Percentiles rank a stretch among this genome's conserved stretches.
Evolutionary conservation across 2,888 invertebrate species (phyloP).

Genomic region (Acleris sparsana): DNA sequence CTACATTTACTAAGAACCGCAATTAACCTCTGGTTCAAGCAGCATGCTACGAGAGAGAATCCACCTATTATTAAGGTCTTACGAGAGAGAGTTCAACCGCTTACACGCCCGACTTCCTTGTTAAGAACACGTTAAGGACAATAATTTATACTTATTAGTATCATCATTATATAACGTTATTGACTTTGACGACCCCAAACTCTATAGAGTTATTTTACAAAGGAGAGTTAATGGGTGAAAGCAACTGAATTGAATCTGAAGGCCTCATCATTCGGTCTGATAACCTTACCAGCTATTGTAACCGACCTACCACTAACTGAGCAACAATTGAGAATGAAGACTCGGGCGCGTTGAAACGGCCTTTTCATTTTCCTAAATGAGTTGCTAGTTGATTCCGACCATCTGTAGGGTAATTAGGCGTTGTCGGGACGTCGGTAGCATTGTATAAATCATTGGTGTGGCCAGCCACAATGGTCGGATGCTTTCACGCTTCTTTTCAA

Average conservation of each 20-base stretch:
- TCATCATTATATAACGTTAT: conserved; percentile 56
- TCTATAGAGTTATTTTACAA: conserved; percentile 53
- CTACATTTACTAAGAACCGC: conserved; percentile 44
- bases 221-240: conserved; percentile 76
- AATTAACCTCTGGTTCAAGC: conserved; percentile 59
- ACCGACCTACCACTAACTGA: conserved; percentile 57
- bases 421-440: conserved; percentile 67
- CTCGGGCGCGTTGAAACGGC: conserved; percentile 64
- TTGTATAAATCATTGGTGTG: conserved; percentile 65
- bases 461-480: conserved; percentile 62
- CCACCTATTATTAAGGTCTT: conserved; percentile 47
- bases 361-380: conserved; percentile 80
- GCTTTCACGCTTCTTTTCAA: conserved; percentile 71
- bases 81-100: conserved; percentile 49
- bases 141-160: conserved; percentile 47
- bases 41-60: conserved; percentile 40
- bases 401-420: conserved; percentile 68
- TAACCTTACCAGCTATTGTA: conserved; percentile 75
- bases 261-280: conserved; percentile 80
- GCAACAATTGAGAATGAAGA: conserved; percentile 65
- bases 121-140: conserved; percentile 49
- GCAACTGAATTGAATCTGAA: conserved; percentile 68
- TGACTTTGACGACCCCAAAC: conserved; percentile 53
- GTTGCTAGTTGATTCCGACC: conserved; percentile 61
- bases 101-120: conserved; percentile 44